Evolutionary conservation across 2,113 vertebrate genomes (phyloP), one percentile per base, ranked within the genome.

Genomic region (Cebus imitator): DNA sequence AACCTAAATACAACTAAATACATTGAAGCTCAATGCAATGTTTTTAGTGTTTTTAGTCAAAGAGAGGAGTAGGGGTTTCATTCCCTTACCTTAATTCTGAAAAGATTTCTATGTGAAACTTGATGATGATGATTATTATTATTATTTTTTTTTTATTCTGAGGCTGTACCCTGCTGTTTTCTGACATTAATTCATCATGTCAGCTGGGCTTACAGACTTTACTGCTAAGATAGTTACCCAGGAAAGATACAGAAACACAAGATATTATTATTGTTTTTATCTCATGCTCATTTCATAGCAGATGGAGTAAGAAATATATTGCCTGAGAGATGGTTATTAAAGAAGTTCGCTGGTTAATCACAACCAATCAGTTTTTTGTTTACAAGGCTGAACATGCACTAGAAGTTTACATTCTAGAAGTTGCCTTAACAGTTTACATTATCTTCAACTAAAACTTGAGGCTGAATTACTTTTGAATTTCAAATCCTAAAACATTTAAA

Each of bases 251-350:
- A 89, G 40, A 68, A 97, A 87, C 35, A 75, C 55, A 90, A 70
- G 75, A 90, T 45, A 55, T 78, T 96, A 79, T 88, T 91, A 35
- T 76, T 50, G 17, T 91, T 84, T 95, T 90, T 20, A 72, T 86
- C 14, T 90, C 76, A 93, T 95, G 85, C 43, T 96, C 89, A 94
- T 97, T 95, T 96, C 58, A 87, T 12, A 86, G 82, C 86, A 97
- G 85, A 93, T 96, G 86, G 93, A 48, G 57, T 95, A 95, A 76
- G 87, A 90, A 96, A 91, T 89, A 96, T 58, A 37, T 66, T 95
- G n/a, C 45, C 58, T 81, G 73, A 93, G 92, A 97, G 94, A 96
- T 94, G 89, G 91, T 94, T 96, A 96, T 94, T 98, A 96, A 97
- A 72, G 48, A 94, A 91, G 55, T 93, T 98, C 87, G 11, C 75